Conservation (phyloP, 1,140 invertebrate genomes). For the Lordiphosa collinella region DNA sequence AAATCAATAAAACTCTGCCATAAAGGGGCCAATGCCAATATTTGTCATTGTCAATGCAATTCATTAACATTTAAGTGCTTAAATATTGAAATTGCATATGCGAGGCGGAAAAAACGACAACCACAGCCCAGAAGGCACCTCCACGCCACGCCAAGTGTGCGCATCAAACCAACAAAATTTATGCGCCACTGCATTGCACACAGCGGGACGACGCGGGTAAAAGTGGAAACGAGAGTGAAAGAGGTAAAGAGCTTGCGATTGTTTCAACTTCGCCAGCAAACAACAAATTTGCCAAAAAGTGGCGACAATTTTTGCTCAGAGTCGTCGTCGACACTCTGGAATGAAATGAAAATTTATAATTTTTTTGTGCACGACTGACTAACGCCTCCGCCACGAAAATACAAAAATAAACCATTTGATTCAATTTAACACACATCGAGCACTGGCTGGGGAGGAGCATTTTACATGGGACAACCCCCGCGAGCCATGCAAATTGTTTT, state of each 20-base stretch:
- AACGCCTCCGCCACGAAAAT: slow-evolving; percentile 14
- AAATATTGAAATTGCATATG: slow-evolving; percentile 32
- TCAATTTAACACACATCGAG: slow-evolving; percentile 59
- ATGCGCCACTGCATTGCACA: slow-evolving; percentile 51
- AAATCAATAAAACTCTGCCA: neutral
- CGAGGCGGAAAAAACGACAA: neutral
- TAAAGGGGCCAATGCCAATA: slow-evolving; percentile 2
- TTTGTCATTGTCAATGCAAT: slow-evolving; percentile 24
- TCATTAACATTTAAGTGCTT: slow-evolving; percentile 34
- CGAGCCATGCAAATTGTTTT: slow-evolving; percentile 60
- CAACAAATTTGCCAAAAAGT: slow-evolving; percentile 58
- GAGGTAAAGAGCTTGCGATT: slow-evolving; percentile 40
- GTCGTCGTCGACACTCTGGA: slow-evolving; percentile 38
- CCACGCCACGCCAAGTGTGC: neutral
- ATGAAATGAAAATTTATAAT: slow-evolving; percentile 76
- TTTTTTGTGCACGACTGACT: slow-evolving; percentile 29
- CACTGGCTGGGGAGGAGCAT: neutral
- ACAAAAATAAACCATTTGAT: slow-evolving; percentile 60
- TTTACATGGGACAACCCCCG: slow-evolving; percentile 7
- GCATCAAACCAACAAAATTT: slow-evolving; percentile 51
- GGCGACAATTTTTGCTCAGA: slow-evolving; percentile 51
- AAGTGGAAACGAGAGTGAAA: slow-evolving; percentile 15
- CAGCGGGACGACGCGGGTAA: slow-evolving; percentile 9
- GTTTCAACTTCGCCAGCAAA: slow-evolving; percentile 67
- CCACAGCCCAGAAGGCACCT: slow-evolving; percentile 1